phyloP scores from a whole-genome alignment of 2,888 invertebrate genomes.

The Acanthococcus lagerstroemiae region DNA sequence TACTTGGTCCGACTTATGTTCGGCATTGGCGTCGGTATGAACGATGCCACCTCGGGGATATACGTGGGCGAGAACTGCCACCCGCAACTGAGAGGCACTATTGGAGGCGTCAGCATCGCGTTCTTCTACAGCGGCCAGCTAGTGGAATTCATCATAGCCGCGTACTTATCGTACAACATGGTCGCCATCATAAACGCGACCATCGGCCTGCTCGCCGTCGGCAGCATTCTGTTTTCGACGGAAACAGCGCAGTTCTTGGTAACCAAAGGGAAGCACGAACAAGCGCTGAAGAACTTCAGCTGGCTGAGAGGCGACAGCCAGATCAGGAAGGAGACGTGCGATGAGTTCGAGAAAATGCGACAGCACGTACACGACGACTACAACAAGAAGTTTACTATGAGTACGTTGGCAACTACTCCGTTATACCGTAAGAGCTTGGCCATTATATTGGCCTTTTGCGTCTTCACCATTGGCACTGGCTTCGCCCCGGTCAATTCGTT shows the following conservation, averaged over 20 bases:
- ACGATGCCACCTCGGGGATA: slow-evolving; percentile 35
- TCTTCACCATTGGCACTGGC: slow-evolving; percentile 9
- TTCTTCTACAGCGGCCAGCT: slow-evolving; percentile 36
- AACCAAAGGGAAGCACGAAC: slow-evolving; percentile 16
- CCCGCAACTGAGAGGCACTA: slow-evolving; percentile 33
- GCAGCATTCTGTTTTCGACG: slow-evolving; percentile 32
- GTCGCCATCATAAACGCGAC: slow-evolving; percentile 33
- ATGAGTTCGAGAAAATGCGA: slow-evolving; percentile 19
- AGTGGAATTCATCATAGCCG: slow-evolving; percentile 35
- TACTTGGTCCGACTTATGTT: slow-evolving; percentile 35
- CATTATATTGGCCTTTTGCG: not conserved
- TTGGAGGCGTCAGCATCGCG: slow-evolving; percentile 34
- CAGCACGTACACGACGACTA: slow-evolving; percentile 1
- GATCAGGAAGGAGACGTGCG: not conserved
- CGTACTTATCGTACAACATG: slow-evolving; percentile 33
- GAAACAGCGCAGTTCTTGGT: slow-evolving; percentile 36
- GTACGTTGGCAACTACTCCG: not conserved
- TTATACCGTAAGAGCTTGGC: not conserved
- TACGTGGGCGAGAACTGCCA: slow-evolving; percentile 36
- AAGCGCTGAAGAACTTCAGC: slow-evolving; percentile 22
- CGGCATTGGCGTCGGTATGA: slow-evolving; percentile 35
- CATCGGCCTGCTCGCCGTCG: slow-evolving; percentile 32
- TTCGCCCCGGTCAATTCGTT: not conserved
- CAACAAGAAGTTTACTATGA: not conserved
- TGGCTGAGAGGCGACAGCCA: slow-evolving; percentile 3